A percentile compares a stretch with the other conserved stretches of the same genome.
Conservation (phyloP, 2,888 invertebrate genomes). For the Orchesella flavescens region DNA sequence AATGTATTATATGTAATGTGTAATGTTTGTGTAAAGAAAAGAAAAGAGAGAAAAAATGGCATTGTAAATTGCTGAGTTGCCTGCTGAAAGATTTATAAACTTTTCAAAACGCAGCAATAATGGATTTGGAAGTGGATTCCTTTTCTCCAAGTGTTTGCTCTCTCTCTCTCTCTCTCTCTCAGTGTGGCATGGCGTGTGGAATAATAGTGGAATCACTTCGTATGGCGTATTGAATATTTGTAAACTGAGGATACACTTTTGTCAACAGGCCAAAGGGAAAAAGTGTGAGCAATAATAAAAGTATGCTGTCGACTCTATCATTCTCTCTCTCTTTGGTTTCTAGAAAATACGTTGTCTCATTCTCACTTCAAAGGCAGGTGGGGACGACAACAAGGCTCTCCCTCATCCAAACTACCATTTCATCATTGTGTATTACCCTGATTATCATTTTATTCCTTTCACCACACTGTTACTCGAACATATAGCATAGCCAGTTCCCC, state of each 20-base stretch:
- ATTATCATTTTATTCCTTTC: constrained; percentile 38
- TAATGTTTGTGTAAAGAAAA: not conserved
- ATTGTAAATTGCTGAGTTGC: constrained; percentile 48
- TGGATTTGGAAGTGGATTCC: constrained; percentile 51
- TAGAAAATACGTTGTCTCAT: not conserved
- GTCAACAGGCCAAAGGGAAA: constrained; percentile 15
- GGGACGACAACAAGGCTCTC: constrained; percentile 48
- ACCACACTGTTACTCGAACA: not conserved
- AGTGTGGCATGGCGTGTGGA: not conserved
- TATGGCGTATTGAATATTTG: not conserved
- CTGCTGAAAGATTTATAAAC: constrained; percentile 57
- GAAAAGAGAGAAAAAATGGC: constrained; percentile 26
- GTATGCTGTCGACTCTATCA: not conserved
- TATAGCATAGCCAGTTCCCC: too few relatives aligned
- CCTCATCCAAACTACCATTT: constrained; percentile 26
- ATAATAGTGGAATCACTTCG: not conserved
- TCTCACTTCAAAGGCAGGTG: constrained; percentile 43
- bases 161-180: not conserved
- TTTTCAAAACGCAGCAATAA: constrained; percentile 41
- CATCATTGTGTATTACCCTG: constrained; percentile 14
- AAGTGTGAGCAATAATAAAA: constrained; percentile 28
- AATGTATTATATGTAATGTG: constrained; percentile 26
- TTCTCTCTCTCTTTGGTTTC: not conserved
- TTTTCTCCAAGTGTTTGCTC: not conserved
- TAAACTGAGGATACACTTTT: constrained; percentile 18